A percentile compares a stretch with the other conserved stretches of the same genome.
Evolutionary conservation across 2,113 vertebrate genomes (phyloP).

Genomic region (Willisornis vidua): DNA sequence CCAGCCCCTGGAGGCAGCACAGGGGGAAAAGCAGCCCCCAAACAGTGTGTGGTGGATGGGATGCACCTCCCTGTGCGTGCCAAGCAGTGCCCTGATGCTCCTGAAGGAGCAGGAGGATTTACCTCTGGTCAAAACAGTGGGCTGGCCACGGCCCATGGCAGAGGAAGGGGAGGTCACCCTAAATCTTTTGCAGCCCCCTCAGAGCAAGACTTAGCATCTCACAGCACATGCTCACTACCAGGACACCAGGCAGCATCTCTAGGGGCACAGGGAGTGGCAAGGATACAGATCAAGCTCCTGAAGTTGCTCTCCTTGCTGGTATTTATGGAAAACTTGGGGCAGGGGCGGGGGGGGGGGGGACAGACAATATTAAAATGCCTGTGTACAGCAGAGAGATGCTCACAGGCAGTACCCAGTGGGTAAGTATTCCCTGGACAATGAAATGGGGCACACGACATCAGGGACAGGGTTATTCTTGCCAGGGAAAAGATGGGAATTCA

Average conservation of each 20-base stretch:
- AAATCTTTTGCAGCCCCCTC: background rate
- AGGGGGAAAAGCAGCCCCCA: background rate
- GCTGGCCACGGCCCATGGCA: background rate
- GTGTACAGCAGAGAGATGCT: background rate
- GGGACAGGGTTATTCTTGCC: background rate
- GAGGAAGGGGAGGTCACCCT: background rate
- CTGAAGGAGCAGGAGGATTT: background rate
- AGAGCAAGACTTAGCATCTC: background rate
- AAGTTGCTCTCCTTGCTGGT: background rate
- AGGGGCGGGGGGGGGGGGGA: background rate
- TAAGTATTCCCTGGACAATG: background rate
- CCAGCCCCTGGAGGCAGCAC: rapidly evolving
- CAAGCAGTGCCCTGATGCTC: background rate
- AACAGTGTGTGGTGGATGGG: rapidly evolving
- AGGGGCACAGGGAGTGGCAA: background rate
- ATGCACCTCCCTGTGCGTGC: background rate
- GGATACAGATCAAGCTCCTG: background rate
- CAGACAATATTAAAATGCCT: background rate
- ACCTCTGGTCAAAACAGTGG: background rate
- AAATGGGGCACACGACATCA: background rate
- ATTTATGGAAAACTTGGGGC: background rate
- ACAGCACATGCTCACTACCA: background rate
- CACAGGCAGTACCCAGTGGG: rapidly evolving
- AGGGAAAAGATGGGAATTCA: background rate
- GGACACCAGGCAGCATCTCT: background rate